Conservation (phyloP, 2,888 invertebrate species). For the Philaethria dido region DNA sequence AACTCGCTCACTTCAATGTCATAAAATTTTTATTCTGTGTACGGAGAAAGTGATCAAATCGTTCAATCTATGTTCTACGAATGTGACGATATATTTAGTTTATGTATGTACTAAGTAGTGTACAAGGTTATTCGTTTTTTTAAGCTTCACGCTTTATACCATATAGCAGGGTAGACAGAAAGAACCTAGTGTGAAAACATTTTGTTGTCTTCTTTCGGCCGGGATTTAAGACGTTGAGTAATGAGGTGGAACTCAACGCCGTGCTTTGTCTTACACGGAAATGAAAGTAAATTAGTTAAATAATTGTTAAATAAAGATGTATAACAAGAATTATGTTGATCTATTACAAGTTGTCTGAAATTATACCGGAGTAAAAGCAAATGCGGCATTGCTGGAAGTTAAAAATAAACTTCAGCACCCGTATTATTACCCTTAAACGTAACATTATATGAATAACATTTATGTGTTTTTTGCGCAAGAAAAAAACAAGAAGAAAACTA, state of each 20-base stretch:
- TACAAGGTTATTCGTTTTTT: too few species aligned
- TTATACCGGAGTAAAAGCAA: background rate
- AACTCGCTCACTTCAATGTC: too few species aligned
- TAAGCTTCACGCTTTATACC: too few species aligned
- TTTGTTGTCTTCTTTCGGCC: too few species aligned
- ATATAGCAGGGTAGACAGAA: too few species aligned
- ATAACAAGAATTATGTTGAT: background rate
- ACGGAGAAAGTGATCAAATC: background rate
- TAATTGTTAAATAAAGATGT: too few species aligned
- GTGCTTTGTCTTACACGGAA: too few species aligned
- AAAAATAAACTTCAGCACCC: background rate
- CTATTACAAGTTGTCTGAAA: background rate
- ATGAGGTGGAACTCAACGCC: too few species aligned
- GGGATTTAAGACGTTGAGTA: too few species aligned
- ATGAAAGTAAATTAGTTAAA: background rate
- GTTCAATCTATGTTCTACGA: background rate
- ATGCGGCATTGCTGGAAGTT: background rate
- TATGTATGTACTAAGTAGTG: background rate
- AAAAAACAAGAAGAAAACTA: background rate
- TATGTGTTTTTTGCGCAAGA: constrained; percentile 1
- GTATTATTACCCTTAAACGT: background rate
- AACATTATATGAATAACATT: background rate
- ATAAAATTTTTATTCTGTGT: background rate
- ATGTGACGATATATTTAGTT: background rate
- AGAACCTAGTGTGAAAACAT: too few species aligned